Conservation (phyloP, 2,888 invertebrate genomes). For the Cyaniris semiargus region DNA sequence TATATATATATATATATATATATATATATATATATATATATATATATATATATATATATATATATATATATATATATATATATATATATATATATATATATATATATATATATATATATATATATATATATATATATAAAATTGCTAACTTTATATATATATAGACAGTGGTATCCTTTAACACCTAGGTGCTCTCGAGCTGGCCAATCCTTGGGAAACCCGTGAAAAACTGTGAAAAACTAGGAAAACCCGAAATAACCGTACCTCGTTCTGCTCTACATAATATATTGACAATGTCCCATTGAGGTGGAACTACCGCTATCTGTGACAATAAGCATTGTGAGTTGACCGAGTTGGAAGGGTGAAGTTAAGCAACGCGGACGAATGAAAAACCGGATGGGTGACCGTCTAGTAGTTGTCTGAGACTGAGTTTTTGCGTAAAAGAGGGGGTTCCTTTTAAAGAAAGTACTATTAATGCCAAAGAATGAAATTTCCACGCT, state of each 20-base stretch:
- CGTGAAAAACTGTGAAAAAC: not conserved
- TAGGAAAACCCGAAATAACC: not conserved
- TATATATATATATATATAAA: too few relatives aligned
- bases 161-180: too few relatives aligned
- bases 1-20: too few relatives aligned
- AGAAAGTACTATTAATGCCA: too few relatives aligned
- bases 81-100: too few relatives aligned
- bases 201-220: not conserved
- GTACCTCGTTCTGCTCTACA: constrained; percentile 20
- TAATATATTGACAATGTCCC: constrained; percentile 25
- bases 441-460: not conserved
- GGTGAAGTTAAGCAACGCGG: constrained; percentile 3
- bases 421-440: not conserved
- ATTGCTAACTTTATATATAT: too few relatives aligned
- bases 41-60: too few relatives aligned
- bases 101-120: too few relatives aligned
- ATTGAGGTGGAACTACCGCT: constrained; percentile 27
- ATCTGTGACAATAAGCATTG: constrained; percentile 3
- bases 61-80: too few relatives aligned
- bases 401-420: not conserved
- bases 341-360: not conserved
- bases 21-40: too few relatives aligned
- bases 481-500: too few relatives aligned
- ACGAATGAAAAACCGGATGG: not conserved
- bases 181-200: too few relatives aligned